phyloP scores from a whole-genome alignment of 2,888 invertebrate genomes.

The Smittia aterrima region DNA sequence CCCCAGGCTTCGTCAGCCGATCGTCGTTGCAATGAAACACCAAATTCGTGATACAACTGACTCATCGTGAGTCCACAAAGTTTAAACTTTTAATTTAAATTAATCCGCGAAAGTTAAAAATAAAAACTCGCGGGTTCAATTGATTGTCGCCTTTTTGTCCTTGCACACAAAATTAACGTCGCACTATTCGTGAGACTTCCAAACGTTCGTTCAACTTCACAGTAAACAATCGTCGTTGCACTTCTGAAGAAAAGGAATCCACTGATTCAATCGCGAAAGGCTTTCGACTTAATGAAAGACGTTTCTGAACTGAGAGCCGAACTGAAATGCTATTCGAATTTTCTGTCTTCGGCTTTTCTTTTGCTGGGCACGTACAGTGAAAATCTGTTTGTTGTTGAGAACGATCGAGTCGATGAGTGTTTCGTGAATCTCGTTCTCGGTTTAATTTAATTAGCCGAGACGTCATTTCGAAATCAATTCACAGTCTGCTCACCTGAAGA shows the following conservation, averaged over 20 bases:
- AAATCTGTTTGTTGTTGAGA: constrained; percentile 4
- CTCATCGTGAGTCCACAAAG: constrained; percentile 10
- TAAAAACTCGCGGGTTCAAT: background rate
- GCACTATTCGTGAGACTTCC: background rate
- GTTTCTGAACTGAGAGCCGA: constrained; percentile 30
- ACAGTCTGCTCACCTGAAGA: background rate
- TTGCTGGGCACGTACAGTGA: background rate
- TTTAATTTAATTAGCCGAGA: background rate
- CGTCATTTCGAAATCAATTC: background rate
- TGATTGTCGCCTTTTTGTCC: background rate
- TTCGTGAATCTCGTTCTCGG: background rate
- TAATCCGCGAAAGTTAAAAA: constrained; percentile 24
- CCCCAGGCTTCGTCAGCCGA: constrained; percentile 65
- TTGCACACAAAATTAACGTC: background rate
- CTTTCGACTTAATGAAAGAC: constrained; percentile 37
- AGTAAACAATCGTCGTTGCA: background rate
- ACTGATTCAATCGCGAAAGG: background rate
- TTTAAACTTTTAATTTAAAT: constrained; percentile 17
- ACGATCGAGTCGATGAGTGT: background rate
- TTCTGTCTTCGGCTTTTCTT: constrained; percentile 2
- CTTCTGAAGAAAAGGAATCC: background rate
- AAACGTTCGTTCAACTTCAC: background rate
- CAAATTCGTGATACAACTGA: constrained; percentile 61
- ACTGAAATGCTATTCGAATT: background rate
- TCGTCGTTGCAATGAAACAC: constrained; percentile 66